Evolutionary conservation across 92 coral and sea anemone genomes (phyloP), one percentile per base, ranked within the genome.

Genomic region (Palythoa grandiflora): DNA sequence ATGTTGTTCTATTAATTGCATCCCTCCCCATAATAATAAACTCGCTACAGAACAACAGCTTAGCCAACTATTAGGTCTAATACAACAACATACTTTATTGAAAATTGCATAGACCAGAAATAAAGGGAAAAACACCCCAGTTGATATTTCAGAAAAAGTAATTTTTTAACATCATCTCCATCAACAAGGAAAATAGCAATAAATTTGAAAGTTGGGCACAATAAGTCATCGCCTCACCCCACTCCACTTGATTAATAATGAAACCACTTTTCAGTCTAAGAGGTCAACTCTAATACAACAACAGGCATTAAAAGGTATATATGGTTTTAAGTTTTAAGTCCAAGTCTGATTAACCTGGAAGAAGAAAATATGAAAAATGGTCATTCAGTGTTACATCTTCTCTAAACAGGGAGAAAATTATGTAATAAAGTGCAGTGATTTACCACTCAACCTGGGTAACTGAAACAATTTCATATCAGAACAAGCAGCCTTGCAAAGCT

Each of bases 261-360:
- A 85, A 85, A 73, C 77, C 81, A 85, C 88, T 73, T 73, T 73
- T 85, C 88, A 76, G n/a, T 76, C 59, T 76, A 84, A 51, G 79
- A 84, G 88, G 59, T 84, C 88, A 84, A 84, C 88, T 84, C 88
- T 72, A 84, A 84, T 71, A 71, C 88, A 84, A 73, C 80, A 84
- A 71, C 88, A 84, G 77, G 54, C 53, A 66, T 84, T 84, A 52
- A 84, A 51, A 71, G 88, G 70, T 85, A 85, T 85, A 68, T 52
- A 85, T 85, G 88, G 81, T 84, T 84, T 84, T 84, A 84, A 68
- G 80, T 84, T 66, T 84, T 84, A 51, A 84, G 88, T 84, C 88
- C 88, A 84, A 84, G 88, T 72, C 88, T 73, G 63, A 84, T 76
- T 84, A 79, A 84, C 88, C 70, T 84, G 88, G 88, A 84, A 84